Evolutionary conservation across 2,113 vertebrate genomes (phyloP).

Genomic region (Vulpes vulpes): DNA sequence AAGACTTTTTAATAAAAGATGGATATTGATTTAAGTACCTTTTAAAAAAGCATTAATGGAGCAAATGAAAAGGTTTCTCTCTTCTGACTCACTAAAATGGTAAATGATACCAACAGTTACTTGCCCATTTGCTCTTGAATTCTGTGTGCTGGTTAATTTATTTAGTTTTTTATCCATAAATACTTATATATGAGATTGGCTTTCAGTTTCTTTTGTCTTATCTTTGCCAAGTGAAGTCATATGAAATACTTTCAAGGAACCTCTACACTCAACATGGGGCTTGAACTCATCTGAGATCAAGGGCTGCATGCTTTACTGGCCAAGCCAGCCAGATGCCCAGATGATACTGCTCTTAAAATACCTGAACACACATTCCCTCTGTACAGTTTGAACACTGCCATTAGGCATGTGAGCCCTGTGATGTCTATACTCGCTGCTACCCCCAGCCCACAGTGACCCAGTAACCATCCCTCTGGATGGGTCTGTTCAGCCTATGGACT

Average conservation of each 20-base stretch:
- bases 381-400: accelerated
- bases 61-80: slow-evolving; percentile 67
- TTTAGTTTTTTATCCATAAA: slow-evolving; percentile 61
- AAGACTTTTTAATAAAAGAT: slow-evolving; percentile 71
- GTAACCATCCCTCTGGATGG: not conserved
- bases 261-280: not conserved
- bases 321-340: not conserved
- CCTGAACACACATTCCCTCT: not conserved
- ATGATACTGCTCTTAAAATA: not conserved
- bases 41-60: slow-evolving; percentile 56
- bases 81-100: slow-evolving; percentile 29
- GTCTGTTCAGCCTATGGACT: not conserved
- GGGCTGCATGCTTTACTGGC: accelerated
- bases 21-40: slow-evolving; percentile 70
- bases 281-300: not conserved
- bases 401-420: not conserved
- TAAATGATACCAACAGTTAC: slow-evolving; percentile 14
- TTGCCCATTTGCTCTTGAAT: not conserved
- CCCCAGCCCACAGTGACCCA: accelerated
- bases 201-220: slow-evolving; percentile 51
- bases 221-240: not conserved
- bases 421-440: accelerated
- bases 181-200: slow-evolving; percentile 38
- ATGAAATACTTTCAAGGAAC: not conserved
- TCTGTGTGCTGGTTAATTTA: slow-evolving; percentile 66